Base-by-base conservation (phyloP, 2,113 vertebrate genomes). In the Platichthys flesus region DNA sequence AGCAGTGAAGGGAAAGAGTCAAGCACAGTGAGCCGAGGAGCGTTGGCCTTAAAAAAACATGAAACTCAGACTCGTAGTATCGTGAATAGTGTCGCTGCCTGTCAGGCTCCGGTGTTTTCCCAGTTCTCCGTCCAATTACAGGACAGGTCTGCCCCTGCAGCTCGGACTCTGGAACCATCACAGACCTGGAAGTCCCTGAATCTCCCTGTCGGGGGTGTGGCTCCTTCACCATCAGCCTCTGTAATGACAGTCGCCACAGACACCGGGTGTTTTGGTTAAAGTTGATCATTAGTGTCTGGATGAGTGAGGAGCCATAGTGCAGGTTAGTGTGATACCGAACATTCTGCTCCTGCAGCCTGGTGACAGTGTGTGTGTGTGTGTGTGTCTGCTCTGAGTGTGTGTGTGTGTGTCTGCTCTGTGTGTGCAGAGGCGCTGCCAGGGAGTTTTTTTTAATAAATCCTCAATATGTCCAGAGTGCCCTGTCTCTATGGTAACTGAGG, bases 401-500 rank as follows among this genome's bases (percentile, higher is more conserved):
- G 28, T 31, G 31, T 31, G 31, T 31, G 31, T 31, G 71, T 80
- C 68, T 73, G 81, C 89, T 88, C 76, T 77, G 70, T 28, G 83
- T 66, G 74, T 55, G 82, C 5, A 65, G 47, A 80, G 88, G 76
- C 71, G 63, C 76, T 85, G 85, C 85, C 85, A 86, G 83, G 68
- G 74, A 88, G 83, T 83, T 80, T 84, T 91, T 84, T 91, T 82
- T 79, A 87, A 93, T 88, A 92, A 90, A 90, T 84, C 82, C 87
- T 90, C 81, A 83, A 91, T 88, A 85, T 74, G 78, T 93, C 87
- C 88, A 83, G 57, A 87, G 86, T 88, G 35, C 57, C 79, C 81
- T 63, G 90, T 95, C 93, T 93, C 95, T 90, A 93, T 95, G 94
- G 91, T 92, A 90, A 95, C 90, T 9, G 69, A 66, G 85, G 70